Base-by-base conservation (phyloP, 2,888 invertebrate genomes). In the Lysandra bellargus region DNA sequence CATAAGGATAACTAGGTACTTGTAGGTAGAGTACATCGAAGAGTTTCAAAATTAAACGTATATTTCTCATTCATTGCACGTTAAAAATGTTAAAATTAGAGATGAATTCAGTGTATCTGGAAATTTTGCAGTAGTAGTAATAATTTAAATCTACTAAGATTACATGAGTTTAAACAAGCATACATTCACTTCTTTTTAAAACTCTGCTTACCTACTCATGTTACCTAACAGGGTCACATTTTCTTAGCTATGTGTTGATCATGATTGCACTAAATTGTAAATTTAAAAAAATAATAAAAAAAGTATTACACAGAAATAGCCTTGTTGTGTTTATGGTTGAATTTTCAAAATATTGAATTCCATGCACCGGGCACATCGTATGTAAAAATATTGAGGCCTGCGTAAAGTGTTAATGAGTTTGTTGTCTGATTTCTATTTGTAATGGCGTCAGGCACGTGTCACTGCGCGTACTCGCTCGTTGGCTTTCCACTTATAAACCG, bases 391-490 rank as follows among this genome's bases (percentile, higher is more conserved):
- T 69, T 33, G 69, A 69, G 33, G 14, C 30, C 69, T 69, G 69
- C 69, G 33, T 69, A 69, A 69, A 69, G 69, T 69, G 76, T 57
- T 76, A 76, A 76, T 76, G 76, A 53, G 76, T 76, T 69, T 57
- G 76, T 57, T 53, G 49, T 12, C 53, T 57, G 76, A 76, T 76
- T 76, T 76, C 76, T 76, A 76, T 76, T 76, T 76, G 76, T 57
- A 76, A 76, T 76, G 57, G 76, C 76, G 76, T 17, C 76, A 57
- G 49, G 53, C 76, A 57, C 30, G 53, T 30, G 49, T 44, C 75
- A 75, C 75, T 75, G 75, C 49, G 57, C 76, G 57, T 76, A 76
- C 76, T 76, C 74, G 74, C 44, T 74, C 76, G 76, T 57, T 49
- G 53, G 53, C 76, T 76, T 76, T 76, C 76, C 76, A 76, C 53